Base-by-base conservation (phyloP, 2,113 vertebrate genomes). In the Coryphaenoides rupestris region DNA sequence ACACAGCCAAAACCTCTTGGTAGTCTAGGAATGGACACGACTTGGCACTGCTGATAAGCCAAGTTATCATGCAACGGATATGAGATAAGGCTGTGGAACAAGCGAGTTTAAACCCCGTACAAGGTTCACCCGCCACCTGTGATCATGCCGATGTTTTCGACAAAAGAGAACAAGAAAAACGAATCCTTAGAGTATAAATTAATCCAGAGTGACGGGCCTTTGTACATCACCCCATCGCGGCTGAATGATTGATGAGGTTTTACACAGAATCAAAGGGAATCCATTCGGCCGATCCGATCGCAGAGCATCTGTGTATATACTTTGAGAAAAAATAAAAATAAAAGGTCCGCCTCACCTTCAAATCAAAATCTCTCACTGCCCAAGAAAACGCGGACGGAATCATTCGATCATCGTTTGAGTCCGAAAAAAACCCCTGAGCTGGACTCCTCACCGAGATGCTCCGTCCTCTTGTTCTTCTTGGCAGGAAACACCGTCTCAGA, bases 271-370 rank as follows among this genome's bases (percentile, higher is more conserved):
- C 58, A 66, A 65, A 58, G 59, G 60, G 23, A 62, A 49, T 40
- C 52, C 3, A 62, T 59, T 56, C 66, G 19, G 26, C 40, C 73
- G 74, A 73, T 60, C 49, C 70, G 71, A 78, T 72, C 74, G 75
- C 78, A 78, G 68, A 56, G 64, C 62, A 66, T 78, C 16, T 83
- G 83, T 88, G 87, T 73, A 88, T 86, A 84, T 79, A 79, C 62
- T 57, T 67, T 67, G 68, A 28, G 15, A 26, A 58, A 10, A 55
- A 21, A 55, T 5, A 55, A 21, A 23, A 23, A 57, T 5, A 65
- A 69, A 70, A 76, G 76, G 77, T 14, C 47, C 66, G 58, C 55
- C 67, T 58, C 58, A n/a, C 68, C 70, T 72, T 65, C 73, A 80
- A 72, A 50, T 72, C 60, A 33, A 60, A 78, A 55, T 81, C 80